These are phyloP conservation scores for Uropsilus gracilis DNA, from an alignment of 2,113 vertebrate genomes.

Conservation along the genomic window DNA sequence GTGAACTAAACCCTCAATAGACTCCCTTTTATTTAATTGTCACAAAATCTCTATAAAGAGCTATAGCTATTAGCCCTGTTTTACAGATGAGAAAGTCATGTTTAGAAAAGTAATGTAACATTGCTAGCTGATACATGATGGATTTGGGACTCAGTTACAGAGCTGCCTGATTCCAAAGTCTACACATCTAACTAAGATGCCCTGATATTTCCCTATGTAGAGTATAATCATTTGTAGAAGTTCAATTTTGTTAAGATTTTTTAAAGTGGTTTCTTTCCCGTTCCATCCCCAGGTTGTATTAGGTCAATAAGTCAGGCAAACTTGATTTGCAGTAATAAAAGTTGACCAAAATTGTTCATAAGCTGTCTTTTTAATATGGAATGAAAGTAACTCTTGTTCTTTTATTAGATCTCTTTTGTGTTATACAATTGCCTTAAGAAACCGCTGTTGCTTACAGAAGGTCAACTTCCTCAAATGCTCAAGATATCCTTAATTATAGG, in stretches of 20 bases:
- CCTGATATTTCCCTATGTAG: background rate
- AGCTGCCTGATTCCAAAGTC: background rate
- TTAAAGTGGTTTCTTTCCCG: background rate
- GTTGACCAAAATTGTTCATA: background rate
- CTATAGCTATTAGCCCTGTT: background rate
- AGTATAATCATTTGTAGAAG: background rate
- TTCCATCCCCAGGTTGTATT: background rate
- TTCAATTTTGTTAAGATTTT: background rate
- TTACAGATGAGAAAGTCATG: background rate
- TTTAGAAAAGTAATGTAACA: background rate
- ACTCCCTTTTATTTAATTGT: background rate
- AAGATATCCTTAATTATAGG: constrained; percentile 9
- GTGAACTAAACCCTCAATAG: background rate
- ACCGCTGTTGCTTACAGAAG: background rate
- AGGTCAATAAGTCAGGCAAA: background rate
- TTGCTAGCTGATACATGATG: background rate
- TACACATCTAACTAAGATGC: background rate
- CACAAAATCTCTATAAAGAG: background rate
- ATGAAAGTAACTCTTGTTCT: background rate
- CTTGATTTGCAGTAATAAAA: constrained; percentile 11
- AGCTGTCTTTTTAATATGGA: background rate
- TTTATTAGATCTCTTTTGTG: background rate
- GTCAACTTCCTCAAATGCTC: background rate
- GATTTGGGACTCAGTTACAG: background rate
- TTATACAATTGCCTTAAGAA: constrained; percentile 4